phyloP scores from a whole-genome alignment of 2,113 vertebrate species.

The Meriones unguiculatus region DNA sequence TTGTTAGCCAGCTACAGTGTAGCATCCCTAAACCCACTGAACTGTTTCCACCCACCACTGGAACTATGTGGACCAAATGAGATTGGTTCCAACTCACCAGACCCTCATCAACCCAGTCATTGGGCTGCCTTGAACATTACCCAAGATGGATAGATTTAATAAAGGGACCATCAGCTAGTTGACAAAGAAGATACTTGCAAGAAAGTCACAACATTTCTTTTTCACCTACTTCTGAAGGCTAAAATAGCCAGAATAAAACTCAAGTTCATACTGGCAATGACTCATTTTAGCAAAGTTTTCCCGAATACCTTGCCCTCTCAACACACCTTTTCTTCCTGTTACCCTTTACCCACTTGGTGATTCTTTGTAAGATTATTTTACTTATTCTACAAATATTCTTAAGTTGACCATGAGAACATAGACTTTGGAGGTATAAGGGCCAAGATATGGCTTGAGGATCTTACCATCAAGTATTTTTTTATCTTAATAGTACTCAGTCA shows the following conservation, averaged over 20 bases:
- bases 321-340: background rate
- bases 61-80: background rate
- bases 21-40: background rate
- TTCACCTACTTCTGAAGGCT: background rate
- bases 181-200: background rate
- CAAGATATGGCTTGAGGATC: background rate
- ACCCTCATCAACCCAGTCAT: background rate
- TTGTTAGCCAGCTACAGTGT: background rate
- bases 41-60: background rate
- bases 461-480: background rate
- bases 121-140: background rate
- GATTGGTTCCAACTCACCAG: background rate
- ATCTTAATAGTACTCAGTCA: background rate
- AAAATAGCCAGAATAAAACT: background rate
- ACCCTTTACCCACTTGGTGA: background rate
- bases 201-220: background rate
- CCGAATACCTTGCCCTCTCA: background rate
- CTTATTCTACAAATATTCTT: background rate
- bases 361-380: background rate
- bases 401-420: background rate
- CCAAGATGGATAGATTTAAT: background rate
- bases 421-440: background rate
- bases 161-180: background rate
- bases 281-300: background rate
- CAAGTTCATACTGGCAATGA: background rate